These are phyloP conservation scores for Diprion similis DNA, from an alignment of 1,140 invertebrate species.

Conservation along the genomic window DNA sequence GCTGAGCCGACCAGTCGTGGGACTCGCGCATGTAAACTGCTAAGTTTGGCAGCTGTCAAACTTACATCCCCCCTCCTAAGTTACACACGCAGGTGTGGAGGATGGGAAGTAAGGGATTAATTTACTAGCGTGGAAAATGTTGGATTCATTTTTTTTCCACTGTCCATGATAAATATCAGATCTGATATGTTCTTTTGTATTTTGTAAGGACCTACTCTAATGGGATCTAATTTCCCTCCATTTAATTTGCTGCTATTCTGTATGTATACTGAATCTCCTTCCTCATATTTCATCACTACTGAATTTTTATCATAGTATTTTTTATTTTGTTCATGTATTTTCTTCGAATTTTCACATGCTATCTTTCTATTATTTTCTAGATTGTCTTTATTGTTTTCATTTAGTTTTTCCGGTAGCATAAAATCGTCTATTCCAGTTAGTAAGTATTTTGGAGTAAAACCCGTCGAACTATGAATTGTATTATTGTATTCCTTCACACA, in stretches of 20 bases:
- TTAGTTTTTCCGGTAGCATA: constrained; percentile 23
- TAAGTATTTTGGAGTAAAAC: constrained; percentile 32
- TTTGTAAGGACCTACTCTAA: constrained; percentile 23
- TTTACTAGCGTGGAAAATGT: constrained; percentile 12
- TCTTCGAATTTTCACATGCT: constrained; percentile 25
- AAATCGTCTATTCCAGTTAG: constrained; percentile 24
- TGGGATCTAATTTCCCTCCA: constrained; percentile 22
- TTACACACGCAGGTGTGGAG: too few species aligned
- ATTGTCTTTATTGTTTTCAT: constrained; percentile 18
- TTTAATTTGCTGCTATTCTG: constrained; percentile 23
- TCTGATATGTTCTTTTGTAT: constrained; percentile 27
- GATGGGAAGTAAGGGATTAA: constrained; percentile 1
- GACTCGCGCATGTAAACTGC: too few species aligned
- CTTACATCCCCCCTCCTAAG: too few species aligned
- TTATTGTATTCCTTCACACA: constrained; percentile 33
- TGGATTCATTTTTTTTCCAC: constrained; percentile 20
- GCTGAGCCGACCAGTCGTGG: too few species aligned
- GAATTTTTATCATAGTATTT: constrained; percentile 28
- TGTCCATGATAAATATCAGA: constrained; percentile 20
- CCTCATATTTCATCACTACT: constrained; percentile 15
- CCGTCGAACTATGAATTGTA: constrained; percentile 31
- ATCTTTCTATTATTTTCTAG: constrained; percentile 24
- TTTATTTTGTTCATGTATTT: constrained; percentile 30
- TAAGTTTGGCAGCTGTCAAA: too few species aligned
- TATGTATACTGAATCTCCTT: constrained; percentile 24